phyloP scores from a whole-genome alignment of 1,140 invertebrate species.

The Bombus picipes region DNA sequence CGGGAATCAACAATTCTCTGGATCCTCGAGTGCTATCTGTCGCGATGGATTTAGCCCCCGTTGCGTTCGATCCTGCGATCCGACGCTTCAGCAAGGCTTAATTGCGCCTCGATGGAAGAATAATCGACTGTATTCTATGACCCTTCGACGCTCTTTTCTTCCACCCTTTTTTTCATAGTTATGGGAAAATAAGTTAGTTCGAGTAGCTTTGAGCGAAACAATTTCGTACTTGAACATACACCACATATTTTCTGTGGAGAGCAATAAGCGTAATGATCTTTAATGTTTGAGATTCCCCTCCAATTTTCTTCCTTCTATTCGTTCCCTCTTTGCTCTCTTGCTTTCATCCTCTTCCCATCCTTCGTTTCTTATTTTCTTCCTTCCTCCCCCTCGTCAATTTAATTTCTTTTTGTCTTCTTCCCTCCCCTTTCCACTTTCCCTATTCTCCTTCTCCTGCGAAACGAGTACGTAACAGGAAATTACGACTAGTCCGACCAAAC shows the following conservation, averaged over 20 bases:
- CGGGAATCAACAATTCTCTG: slow-evolving; percentile 20
- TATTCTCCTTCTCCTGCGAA: neutral
- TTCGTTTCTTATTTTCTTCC: no score
- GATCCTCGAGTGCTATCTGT: slow-evolving; percentile 7
- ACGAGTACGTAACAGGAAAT: neutral
- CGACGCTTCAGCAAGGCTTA: neutral
- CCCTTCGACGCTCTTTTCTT: neutral
- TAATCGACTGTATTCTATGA: neutral
- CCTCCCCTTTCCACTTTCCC: neutral
- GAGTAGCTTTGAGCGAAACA: neutral
- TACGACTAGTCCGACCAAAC: no score
- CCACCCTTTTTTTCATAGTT: no score
- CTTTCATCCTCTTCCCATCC: neutral
- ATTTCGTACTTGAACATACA: neutral
- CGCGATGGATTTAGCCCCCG: slow-evolving; percentile 17
- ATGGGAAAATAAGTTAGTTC: neutral
- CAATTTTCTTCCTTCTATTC: neutral
- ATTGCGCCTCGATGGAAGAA: slow-evolving; percentile 17
- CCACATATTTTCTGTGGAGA: neutral
- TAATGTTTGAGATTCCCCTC: neutral
- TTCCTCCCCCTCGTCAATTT: no score
- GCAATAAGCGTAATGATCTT: neutral
- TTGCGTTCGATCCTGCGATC: slow-evolving; percentile 19
- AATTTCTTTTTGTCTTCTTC: neutral
- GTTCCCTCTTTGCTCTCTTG: neutral